These are phyloP conservation scores for Mugil cephalus DNA, from an alignment of 2,113 vertebrate species.

Conservation along the genomic window DNA sequence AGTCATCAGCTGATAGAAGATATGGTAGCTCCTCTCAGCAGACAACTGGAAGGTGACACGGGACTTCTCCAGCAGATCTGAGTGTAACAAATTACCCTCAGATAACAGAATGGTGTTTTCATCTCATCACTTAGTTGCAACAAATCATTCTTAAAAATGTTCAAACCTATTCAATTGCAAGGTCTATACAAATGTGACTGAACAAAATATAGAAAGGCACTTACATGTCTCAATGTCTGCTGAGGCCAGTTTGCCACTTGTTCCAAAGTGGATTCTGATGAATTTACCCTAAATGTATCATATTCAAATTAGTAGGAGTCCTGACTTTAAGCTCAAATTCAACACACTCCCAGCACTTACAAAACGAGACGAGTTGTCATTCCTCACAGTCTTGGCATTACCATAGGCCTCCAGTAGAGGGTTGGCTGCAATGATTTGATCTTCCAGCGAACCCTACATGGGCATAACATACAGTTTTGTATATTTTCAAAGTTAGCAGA, in stretches of 20 bases:
- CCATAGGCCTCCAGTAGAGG: constrained; percentile 88
- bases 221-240: constrained; percentile 65
- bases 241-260: constrained; percentile 44
- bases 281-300: constrained; percentile 54
- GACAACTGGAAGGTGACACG: constrained; percentile 51
- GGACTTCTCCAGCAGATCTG: constrained; percentile 56
- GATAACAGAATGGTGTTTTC: not conserved
- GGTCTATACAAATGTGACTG: not conserved
- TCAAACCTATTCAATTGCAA: too few species aligned
- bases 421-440: constrained; percentile 86
- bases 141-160: too few species aligned
- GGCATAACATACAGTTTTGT: not conserved
- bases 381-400: constrained; percentile 90
- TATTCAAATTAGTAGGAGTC: not conserved
- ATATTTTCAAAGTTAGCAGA: not conserved
- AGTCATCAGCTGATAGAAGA: constrained; percentile 48
- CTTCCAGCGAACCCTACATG: constrained; percentile 53
- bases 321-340: too few species aligned
- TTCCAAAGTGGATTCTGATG: constrained; percentile 53
- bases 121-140: not conserved
- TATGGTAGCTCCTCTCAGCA: constrained; percentile 50
- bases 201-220: constrained; percentile 1
- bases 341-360: constrained; percentile 77
- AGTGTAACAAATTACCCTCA: not conserved
- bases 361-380: constrained; percentile 90